Evolutionary conservation across 2,797 vertebrate genomes (phyloP).

Genomic region (Carapus acus): DNA sequence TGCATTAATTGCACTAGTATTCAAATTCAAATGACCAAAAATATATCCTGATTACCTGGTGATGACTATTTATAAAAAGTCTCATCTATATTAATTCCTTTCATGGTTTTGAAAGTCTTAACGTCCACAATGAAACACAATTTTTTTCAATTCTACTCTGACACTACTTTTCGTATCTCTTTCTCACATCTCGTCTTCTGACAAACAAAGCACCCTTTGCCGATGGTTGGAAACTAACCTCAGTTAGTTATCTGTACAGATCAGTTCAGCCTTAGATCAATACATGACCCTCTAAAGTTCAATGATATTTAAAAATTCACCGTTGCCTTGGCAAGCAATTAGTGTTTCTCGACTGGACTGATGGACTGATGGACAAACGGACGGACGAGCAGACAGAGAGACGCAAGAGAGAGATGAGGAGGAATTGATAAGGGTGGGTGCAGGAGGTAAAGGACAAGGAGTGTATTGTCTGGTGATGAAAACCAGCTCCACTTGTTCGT

Average conservation of each 20-base stretch:
- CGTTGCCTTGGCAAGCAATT: too few species aligned
- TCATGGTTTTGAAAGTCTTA: too few species aligned
- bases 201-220: constrained; percentile 39
- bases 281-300: constrained; percentile 53
- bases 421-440: constrained; percentile 26
- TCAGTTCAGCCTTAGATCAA: constrained; percentile 53
- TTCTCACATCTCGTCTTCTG: constrained; percentile 52
- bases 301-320: constrained; percentile 46
- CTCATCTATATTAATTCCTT: too few species aligned
- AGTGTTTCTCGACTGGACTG: too few species aligned
- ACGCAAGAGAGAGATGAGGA: not conserved
- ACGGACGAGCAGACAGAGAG: not conserved
- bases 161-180: constrained; percentile 45
- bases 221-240: too few species aligned
- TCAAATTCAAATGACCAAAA: too few species aligned
- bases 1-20: too few species aligned
- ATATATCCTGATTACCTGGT: too few species aligned
- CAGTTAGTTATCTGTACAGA: constrained; percentile 34
- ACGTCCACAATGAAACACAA: too few species aligned
- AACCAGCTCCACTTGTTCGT: constrained; percentile 52
- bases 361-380: constrained; percentile 18
- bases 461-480: constrained; percentile 45
- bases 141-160: constrained; percentile 39
- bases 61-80: too few species aligned
- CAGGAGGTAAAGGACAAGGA: constrained; percentile 42